These are phyloP conservation scores for Ranitomeya variabilis DNA, from an alignment of 2,113 vertebrate genomes.

Conservation along the genomic window DNA sequence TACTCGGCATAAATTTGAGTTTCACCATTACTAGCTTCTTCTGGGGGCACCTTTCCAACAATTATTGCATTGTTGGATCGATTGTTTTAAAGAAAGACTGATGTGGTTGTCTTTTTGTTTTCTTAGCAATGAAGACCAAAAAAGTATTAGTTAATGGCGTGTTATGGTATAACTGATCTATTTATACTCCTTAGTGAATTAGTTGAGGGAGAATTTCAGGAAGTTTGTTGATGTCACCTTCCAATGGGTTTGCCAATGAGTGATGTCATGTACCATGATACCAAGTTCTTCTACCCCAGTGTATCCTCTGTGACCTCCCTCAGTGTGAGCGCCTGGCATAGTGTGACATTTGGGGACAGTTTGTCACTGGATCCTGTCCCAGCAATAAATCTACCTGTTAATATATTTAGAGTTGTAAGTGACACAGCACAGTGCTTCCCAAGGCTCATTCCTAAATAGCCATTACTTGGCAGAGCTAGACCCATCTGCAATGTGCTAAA, in stretches of 20 bases:
- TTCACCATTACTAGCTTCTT: too few relatives aligned
- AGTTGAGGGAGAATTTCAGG: neutral
- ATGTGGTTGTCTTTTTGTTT: too few relatives aligned
- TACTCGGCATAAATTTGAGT: too few relatives aligned
- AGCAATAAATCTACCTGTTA: constrained; percentile 54
- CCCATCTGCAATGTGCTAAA: constrained; percentile 48
- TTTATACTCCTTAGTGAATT: neutral
- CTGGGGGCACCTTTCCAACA: too few relatives aligned
- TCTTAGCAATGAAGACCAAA: too few relatives aligned
- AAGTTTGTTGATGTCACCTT: constrained; percentile 46
- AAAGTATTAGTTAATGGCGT: neutral
- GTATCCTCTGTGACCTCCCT: constrained; percentile 38
- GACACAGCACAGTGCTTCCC: constrained; percentile 60
- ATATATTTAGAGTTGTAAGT: constrained; percentile 44
- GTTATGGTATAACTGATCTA: neutral
- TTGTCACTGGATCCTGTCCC: constrained; percentile 35
- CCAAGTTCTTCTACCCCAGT: neutral
- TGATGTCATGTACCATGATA: constrained; percentile 28
- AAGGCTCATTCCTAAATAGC: constrained; percentile 12
- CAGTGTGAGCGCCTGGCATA: constrained; percentile 31
- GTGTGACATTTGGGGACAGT: constrained; percentile 39
- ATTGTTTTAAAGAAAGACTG: too few relatives aligned
- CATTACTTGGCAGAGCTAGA: constrained; percentile 58
- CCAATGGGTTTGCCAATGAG: constrained; percentile 19
- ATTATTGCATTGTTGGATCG: too few relatives aligned